Conservation (phyloP, 2,888 invertebrate genomes). For the Sturmia bella region DNA sequence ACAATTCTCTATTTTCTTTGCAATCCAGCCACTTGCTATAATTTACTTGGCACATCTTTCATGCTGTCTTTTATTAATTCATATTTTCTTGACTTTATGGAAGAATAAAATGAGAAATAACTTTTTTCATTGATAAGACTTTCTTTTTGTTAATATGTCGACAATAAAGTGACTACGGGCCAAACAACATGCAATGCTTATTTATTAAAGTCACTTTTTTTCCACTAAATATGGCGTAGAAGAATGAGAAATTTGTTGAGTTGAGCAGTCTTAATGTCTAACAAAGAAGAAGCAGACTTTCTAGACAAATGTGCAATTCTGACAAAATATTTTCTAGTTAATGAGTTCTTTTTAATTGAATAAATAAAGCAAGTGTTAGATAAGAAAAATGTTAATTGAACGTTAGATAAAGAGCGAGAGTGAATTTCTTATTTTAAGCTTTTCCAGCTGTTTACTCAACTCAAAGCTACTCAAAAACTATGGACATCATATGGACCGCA, state of each 20-base stretch:
- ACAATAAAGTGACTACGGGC: constrained; percentile 15
- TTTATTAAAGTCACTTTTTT: constrained; percentile 18
- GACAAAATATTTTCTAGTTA: too few species aligned
- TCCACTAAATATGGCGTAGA: not conserved
- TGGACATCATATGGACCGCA: too few species aligned
- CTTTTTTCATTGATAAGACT: not conserved
- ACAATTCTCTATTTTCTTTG: not conserved
- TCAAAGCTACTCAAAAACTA: too few species aligned
- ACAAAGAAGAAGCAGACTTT: too few species aligned
- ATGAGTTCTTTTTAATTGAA: too few species aligned
- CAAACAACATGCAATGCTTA: constrained; percentile 26
- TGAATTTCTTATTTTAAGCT: too few species aligned
- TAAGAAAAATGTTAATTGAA: too few species aligned
- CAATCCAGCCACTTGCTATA: not conserved
- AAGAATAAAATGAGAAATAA: constrained; percentile 12
- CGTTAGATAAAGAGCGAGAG: too few species aligned
- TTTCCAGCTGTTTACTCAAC: too few species aligned
- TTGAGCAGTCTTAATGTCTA: not conserved
- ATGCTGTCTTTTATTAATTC: constrained; percentile 47
- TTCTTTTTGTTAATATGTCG: constrained; percentile 14
- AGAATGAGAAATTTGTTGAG: constrained; percentile 5
- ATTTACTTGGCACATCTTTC: not conserved
- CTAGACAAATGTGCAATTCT: too few species aligned
- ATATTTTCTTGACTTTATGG: constrained; percentile 44
- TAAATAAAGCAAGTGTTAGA: too few species aligned